Evolutionary conservation across 2,113 vertebrate species (phyloP).

Genomic region (Lampris megalopsis): DNA sequence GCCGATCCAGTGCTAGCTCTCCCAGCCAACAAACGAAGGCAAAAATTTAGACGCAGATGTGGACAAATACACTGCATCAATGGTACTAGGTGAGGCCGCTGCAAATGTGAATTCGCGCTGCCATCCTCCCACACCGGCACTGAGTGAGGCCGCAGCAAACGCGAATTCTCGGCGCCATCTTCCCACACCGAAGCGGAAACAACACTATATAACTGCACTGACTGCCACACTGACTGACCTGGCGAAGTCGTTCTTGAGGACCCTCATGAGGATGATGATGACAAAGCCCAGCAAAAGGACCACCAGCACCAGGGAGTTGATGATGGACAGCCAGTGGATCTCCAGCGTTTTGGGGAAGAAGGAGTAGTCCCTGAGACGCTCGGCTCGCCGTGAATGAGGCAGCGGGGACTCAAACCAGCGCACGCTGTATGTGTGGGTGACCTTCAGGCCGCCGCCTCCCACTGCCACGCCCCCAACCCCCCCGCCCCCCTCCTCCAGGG

Average conservation of each 20-base stretch:
- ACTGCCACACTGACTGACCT: conserved; percentile 69
- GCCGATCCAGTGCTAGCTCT: too few relatives aligned
- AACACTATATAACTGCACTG: not conserved
- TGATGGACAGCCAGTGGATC: conserved; percentile 95
- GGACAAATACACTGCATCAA: too few relatives aligned
- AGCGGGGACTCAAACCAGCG: conserved; percentile 88
- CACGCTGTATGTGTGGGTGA: conserved; percentile 91
- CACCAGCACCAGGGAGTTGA: conserved; percentile 94
- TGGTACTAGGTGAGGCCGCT: too few relatives aligned
- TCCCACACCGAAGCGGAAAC: not conserved
- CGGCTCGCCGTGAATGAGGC: conserved; percentile 80
- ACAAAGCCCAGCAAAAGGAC: conserved; percentile 92
- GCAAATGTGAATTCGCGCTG: too few relatives aligned
- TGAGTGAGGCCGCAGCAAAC: too few relatives aligned
- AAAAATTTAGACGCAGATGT: too few relatives aligned
- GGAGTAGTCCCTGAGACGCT: conserved; percentile 85
- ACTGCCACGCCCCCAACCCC: conserved; percentile 66
- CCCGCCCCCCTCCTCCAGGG: conserved; percentile 85
- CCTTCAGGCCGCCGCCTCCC: conserved; percentile 66
- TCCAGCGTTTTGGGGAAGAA: conserved; percentile 94
- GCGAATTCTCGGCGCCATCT: too few relatives aligned
- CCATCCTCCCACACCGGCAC: too few relatives aligned
- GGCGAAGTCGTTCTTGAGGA: conserved; percentile 92
- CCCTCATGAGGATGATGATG: conserved; percentile 94
- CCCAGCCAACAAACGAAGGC: too few relatives aligned